These are phyloP conservation scores for Diorhabda sublineata DNA, from an alignment of 1,140 invertebrate species.

Conservation along the genomic window DNA sequence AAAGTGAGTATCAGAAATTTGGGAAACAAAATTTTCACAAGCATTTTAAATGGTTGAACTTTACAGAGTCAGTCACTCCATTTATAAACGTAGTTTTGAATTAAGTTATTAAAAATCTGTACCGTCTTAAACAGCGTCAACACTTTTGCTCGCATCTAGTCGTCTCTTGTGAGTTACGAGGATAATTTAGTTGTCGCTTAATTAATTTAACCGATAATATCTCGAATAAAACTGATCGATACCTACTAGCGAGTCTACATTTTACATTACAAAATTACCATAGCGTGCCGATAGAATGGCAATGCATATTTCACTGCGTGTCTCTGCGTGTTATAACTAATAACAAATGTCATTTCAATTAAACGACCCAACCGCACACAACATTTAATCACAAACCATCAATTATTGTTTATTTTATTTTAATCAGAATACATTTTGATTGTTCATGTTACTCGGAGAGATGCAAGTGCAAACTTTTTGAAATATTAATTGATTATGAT, in stretches of 20 bases:
- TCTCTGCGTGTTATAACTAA: conserved; percentile 21
- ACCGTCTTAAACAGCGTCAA: background rate
- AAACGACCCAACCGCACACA: conserved; percentile 20
- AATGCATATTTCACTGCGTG: conserved; percentile 29
- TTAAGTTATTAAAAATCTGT: no score
- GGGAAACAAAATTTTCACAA: no score
- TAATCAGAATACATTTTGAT: background rate
- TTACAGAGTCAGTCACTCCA: no score
- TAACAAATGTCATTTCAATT: conserved; percentile 32
- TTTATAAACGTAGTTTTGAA: no score
- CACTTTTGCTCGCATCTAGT: background rate
- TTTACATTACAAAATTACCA: conserved; percentile 4
- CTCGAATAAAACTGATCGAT: conserved; percentile 10
- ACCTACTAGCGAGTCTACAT: conserved; percentile 4
- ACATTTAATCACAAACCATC: conserved; percentile 15
- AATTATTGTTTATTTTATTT: conserved; percentile 13
- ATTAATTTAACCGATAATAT: background rate
- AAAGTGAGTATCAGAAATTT: no score
- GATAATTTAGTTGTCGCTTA: background rate
- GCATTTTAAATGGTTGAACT: no score
- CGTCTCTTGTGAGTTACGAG: background rate
- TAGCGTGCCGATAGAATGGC: conserved; percentile 10
- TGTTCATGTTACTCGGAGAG: no score
- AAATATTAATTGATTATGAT: no score
- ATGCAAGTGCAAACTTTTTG: no score